Base-by-base conservation (phyloP, 2,113 vertebrate species). In the Nothocercus julius region DNA sequence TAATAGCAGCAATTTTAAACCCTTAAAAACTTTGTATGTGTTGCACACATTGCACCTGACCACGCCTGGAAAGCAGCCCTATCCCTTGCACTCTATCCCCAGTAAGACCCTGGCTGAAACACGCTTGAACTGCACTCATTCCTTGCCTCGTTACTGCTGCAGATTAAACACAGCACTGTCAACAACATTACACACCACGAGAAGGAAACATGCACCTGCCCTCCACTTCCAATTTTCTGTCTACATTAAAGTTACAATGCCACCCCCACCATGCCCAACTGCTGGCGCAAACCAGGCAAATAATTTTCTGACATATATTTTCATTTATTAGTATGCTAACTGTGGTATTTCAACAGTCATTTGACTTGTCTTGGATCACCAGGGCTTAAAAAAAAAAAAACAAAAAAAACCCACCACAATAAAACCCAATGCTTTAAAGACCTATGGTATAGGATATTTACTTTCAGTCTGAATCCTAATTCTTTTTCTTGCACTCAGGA, bases 71-170 rank as follows among this genome's bases (percentile, higher is more conserved):
- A 58, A 40, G 61, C 51, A 44, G 5, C 11, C 1, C 45, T 13
- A 6, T 1, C 32, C 25, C 22, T 47, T 22, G 8, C 0, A 5
- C n/a, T 54, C 30, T 8, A 13, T 16, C 13, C n/a, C 13, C 36
- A 27, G 6, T 11, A 58, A 63, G 54, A 89, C 3, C 11, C 7
- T 18, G 81, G 36, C 24, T 83, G 30, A 74, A 74, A 74, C 10
- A 17, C 2, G 27, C 7, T 8, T 9, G 11, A 34, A 20, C 34
- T 51, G 49, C 0, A 49, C n/a, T 34, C 4, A n/a, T 12, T 49
- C 22, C 45, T n/a, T 13, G 13, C 28, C 27, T 54, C 13, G 7
- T 28, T 67, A n/a, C 14, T 32, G 21, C 9, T 0, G 40, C 16
- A 32, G 42, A 69, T 11, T 1, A 27, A 25, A 62, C n/a, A 13